Evolutionary conservation across 2,113 vertebrate species (phyloP).

Genomic region (Psephotus haematonotus): DNA sequence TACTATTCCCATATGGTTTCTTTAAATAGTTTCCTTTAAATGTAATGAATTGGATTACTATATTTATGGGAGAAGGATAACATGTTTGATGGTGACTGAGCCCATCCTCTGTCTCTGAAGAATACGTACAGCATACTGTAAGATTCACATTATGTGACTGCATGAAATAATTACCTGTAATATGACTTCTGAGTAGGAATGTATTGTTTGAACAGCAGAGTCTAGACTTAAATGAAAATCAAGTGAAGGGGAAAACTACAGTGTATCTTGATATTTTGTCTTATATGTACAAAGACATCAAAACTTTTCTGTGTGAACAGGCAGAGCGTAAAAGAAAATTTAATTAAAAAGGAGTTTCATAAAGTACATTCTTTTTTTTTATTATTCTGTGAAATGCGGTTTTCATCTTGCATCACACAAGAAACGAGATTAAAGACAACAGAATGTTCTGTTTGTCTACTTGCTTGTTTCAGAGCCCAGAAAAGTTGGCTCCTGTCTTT

Average conservation of each 20-base stretch:
- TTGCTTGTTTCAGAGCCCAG: conserved; percentile 31
- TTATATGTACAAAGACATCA: neutral
- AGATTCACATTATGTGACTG: conserved; percentile 18
- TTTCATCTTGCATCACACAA: neutral
- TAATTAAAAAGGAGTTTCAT: neutral
- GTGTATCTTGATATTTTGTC: conserved; percentile 2
- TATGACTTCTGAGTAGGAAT: conserved; percentile 37
- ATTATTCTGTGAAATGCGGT: neutral
- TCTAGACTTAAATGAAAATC: conserved; percentile 28
- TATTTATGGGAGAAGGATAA: neutral
- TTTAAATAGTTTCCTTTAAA: conserved; percentile 37
- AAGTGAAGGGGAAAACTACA: neutral
- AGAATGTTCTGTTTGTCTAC: conserved; percentile 18
- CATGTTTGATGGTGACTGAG: neutral
- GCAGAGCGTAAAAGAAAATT: neutral
- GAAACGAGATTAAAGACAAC: neutral
- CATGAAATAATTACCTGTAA: conserved; percentile 9
- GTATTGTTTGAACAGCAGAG: conserved; percentile 25
- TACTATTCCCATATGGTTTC: neutral
- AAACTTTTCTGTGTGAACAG: neutral
- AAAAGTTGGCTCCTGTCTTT: conserved; percentile 23
- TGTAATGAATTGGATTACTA: neutral
- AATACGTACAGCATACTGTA: neutral
- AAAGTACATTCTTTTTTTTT: neutral
- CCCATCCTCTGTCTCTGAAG: neutral